Conservation (phyloP, 2,113 vertebrate genomes). For the Lasiurus borealis region DNA sequence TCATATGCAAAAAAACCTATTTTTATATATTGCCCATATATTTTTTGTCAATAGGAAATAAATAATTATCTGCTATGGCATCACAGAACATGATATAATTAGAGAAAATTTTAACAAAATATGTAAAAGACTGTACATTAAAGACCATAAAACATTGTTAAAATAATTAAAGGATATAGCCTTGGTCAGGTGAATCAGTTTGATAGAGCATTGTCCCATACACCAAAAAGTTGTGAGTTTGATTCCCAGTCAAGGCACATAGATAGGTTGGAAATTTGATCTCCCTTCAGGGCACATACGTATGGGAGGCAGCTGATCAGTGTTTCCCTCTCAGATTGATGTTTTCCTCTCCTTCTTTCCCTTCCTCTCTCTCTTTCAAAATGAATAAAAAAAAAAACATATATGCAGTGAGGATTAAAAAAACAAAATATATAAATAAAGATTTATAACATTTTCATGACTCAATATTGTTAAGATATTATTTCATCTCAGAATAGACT, state of each 20-base stretch:
- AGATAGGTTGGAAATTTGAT: no score
- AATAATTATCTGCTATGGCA: neutral
- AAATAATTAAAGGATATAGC: conserved; percentile 5
- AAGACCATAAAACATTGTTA: neutral
- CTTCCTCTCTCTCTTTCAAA: no score
- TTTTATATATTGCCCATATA: neutral
- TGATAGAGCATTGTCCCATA: no score
- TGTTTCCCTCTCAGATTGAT: no score
- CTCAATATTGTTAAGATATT: neutral
- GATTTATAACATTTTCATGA: neutral
- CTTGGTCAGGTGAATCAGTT: no score
- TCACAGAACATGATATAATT: neutral
- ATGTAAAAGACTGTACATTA: neutral
- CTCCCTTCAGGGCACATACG: no score
- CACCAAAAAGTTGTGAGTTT: no score
- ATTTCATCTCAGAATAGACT: neutral
- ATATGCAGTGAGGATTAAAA: neutral
- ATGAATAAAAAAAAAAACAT: no score
- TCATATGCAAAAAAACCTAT: neutral
- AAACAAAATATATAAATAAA: neutral
- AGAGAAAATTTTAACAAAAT: conserved; percentile 23
- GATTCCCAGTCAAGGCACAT: no score
- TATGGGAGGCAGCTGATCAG: no score
- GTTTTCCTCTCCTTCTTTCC: no score
- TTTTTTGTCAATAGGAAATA: conserved; percentile 3